A percentile compares a stretch with the other conserved stretches of the same genome.
phyloP scores from a whole-genome alignment of 2,888 invertebrate genomes.

The Luffia ferchaultella region DNA sequence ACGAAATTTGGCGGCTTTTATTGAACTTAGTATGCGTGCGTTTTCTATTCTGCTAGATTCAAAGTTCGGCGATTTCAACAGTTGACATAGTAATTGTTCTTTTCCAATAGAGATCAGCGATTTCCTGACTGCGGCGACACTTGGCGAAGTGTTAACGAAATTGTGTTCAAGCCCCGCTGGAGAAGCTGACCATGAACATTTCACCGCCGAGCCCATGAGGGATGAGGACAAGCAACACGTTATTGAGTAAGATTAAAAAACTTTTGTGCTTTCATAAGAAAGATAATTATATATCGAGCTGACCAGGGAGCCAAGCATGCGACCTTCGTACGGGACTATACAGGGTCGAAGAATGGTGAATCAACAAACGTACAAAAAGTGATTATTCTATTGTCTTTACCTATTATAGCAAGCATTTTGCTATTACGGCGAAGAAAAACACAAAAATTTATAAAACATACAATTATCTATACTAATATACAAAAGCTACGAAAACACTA shows the following conservation, averaged over 20 bases:
- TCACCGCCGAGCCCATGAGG: constrained; percentile 59
- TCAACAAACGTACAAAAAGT: too few species aligned
- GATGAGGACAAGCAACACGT: constrained; percentile 72
- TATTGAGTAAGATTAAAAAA: constrained; percentile 69
- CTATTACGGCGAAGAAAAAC: background rate
- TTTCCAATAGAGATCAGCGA: constrained; percentile 71
- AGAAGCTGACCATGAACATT: constrained; percentile 27
- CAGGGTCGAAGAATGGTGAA: too few species aligned
- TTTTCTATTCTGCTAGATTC: too few species aligned
- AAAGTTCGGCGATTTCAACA: too few species aligned
- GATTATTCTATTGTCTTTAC: background rate
- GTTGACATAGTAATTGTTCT: background rate
- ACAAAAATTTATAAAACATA: too few species aligned
- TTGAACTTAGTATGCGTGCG: too few species aligned
- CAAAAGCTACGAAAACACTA: too few species aligned
- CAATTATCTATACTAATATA: too few species aligned
- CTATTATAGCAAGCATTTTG: background rate
- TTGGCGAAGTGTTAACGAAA: constrained; percentile 73
- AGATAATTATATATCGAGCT: background rate
- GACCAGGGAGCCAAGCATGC: background rate
- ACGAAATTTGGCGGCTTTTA: too few species aligned
- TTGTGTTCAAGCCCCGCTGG: constrained; percentile 44
- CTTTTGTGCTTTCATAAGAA: background rate
- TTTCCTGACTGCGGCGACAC: constrained; percentile 75
- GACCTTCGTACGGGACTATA: too few species aligned